phyloP scores from a whole-genome alignment of 2,113 vertebrate species.

The Cebus imitator region DNA sequence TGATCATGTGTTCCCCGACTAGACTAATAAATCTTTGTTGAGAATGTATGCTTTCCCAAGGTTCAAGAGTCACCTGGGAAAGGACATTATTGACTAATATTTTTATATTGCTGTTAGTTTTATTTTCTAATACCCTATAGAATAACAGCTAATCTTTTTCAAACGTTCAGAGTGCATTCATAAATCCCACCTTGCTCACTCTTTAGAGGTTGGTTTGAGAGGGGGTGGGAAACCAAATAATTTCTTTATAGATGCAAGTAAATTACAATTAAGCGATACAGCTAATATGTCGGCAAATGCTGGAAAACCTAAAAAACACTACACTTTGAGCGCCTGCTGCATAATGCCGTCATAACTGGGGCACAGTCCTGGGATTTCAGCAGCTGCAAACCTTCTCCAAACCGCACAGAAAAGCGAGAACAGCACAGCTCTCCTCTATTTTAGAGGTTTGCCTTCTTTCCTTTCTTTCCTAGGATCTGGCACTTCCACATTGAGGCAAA shows the following conservation, averaged over 20 bases:
- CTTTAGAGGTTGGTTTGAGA: neutral
- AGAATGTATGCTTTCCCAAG: constrained; percentile 67
- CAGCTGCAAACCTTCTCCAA: constrained; percentile 36
- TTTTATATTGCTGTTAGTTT: constrained; percentile 71
- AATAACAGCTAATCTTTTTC: constrained; percentile 63
- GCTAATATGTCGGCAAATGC: constrained; percentile 28
- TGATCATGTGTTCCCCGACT: constrained; percentile 72
- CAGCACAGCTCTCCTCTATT: neutral
- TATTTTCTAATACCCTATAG: constrained; percentile 61
- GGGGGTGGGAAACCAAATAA: neutral
- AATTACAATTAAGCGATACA: constrained; percentile 49
- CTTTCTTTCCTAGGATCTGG: constrained; percentile 41
- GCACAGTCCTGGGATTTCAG: neutral
- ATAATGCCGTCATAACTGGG: constrained; percentile 23
- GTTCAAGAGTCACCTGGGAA: constrained; percentile 75
- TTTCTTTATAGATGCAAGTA: constrained; percentile 10
- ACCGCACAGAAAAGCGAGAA: neutral
- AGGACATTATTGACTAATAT: constrained; percentile 73
- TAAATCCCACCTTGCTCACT: constrained; percentile 21
- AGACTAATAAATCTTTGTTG: constrained; percentile 73
- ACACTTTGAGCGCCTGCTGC: neutral
- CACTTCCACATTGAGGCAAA: constrained; percentile 61
- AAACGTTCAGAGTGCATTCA: constrained; percentile 8
- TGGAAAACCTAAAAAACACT: constrained; percentile 32
- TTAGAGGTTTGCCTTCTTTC: constrained; percentile 37